Conservation (phyloP, 2,113 vertebrate species). For the Megalops atlanticus region DNA sequence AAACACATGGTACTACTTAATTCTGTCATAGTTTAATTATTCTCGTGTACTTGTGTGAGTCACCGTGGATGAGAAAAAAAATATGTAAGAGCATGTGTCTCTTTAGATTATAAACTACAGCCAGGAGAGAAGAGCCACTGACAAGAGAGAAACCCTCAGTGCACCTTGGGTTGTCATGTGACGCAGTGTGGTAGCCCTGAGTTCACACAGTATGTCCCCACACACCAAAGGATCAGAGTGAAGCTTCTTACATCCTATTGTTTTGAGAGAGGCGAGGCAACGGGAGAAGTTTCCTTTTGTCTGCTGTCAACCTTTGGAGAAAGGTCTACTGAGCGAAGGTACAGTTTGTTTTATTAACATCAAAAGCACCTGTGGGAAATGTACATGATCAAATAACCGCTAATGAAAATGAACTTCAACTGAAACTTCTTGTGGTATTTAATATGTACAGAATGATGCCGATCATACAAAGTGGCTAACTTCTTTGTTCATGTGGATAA, state of each 20-base stretch:
- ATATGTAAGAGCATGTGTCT: not conserved
- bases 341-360: conserved; percentile 72
- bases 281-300: not conserved
- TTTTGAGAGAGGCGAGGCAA: not conserved
- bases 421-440: conserved; percentile 63
- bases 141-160: not conserved
- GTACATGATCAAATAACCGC: conserved; percentile 67
- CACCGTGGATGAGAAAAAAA: not conserved
- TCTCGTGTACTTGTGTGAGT: not conserved
- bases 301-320: not conserved
- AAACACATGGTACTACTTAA: not conserved
- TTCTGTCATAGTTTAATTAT: not conserved
- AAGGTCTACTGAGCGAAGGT: conserved; percentile 51
- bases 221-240: not conserved
- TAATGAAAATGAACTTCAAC: conserved; percentile 72
- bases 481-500: conserved; percentile 66
- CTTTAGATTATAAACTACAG: not conserved
- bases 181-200: not conserved
- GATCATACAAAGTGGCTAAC: conserved; percentile 62
- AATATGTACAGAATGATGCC: conserved; percentile 64
- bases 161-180: not conserved
- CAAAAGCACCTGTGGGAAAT: conserved; percentile 64
- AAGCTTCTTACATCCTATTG: not conserved
- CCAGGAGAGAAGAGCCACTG: not conserved
- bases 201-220: not conserved